Evolutionary conservation across 1,140 invertebrate species (phyloP).

Genomic region (Drosophila parvula): DNA sequence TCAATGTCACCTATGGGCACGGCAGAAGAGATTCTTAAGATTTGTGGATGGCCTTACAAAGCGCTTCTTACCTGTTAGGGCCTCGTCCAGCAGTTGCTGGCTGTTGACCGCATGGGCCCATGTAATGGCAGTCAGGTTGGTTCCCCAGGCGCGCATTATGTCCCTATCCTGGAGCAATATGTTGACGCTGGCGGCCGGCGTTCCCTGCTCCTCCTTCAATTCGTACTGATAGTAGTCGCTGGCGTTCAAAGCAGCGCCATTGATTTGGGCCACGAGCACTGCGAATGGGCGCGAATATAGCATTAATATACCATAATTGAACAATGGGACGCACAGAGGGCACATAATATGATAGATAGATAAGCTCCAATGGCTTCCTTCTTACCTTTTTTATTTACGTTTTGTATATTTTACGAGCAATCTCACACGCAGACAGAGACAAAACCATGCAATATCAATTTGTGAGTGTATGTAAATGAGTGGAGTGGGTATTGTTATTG

Average conservation of each 20-base stretch:
- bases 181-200: slow-evolving; percentile 1
- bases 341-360: slow-evolving; percentile 28
- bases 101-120: slow-evolving; percentile 95
- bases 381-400: slow-evolving; percentile 25
- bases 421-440: slow-evolving; percentile 4
- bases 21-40: background rate
- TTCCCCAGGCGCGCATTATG: slow-evolving; percentile 50
- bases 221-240: slow-evolving; percentile 54
- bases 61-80: slow-evolving; percentile 85
- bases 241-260: slow-evolving; percentile 58
- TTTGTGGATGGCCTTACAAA: slow-evolving; percentile 46
- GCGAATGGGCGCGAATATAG: slow-evolving; percentile 30
- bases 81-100: slow-evolving; percentile 86
- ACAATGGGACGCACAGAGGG: slow-evolving; percentile 45
- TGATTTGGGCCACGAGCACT: slow-evolving; percentile 56
- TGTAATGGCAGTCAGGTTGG: slow-evolving; percentile 89
- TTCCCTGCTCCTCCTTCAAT: slow-evolving; percentile 5
- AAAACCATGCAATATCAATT: slow-evolving; percentile 21
- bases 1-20: slow-evolving; percentile 84
- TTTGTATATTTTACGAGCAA: slow-evolving; percentile 5
- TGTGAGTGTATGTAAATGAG: background rate
- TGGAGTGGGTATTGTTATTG: slow-evolving; percentile 7
- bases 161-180: slow-evolving; percentile 32
- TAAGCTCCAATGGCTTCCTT: slow-evolving; percentile 33
- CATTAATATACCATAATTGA: slow-evolving; percentile 50